phyloP scores from a whole-genome alignment of 2,797 vertebrate species.

The Hybognathus amarus region DNA sequence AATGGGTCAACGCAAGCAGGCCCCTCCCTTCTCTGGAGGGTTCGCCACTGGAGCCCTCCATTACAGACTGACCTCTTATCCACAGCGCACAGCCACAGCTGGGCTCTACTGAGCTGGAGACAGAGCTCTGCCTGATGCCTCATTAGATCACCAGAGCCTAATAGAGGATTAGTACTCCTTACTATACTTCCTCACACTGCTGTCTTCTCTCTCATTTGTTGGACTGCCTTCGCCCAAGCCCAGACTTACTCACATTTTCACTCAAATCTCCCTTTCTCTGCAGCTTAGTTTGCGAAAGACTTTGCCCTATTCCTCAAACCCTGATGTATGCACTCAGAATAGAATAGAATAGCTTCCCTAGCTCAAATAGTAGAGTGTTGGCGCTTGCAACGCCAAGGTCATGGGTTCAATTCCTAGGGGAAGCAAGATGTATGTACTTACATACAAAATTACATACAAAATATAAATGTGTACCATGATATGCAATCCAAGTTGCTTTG shows the following conservation, averaged over 20 bases:
- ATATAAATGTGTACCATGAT: too few species aligned
- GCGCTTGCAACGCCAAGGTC: too few species aligned
- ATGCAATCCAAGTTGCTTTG: too few species aligned
- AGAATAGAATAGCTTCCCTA: too few species aligned
- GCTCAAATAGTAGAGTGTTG: too few species aligned
- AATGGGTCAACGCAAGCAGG: slow-evolving; percentile 80
- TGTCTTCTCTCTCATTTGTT: slow-evolving; percentile 28
- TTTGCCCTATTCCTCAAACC: not conserved
- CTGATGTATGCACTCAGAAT: not conserved
- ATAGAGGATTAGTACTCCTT: slow-evolving; percentile 78
- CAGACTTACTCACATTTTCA: slow-evolving; percentile 12
- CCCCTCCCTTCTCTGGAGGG: slow-evolving; percentile 78
- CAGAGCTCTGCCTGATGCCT: slow-evolving; percentile 75
- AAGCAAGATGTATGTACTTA: too few species aligned
- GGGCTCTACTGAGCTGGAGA: slow-evolving; percentile 67
- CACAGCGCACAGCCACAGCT: slow-evolving; percentile 71
- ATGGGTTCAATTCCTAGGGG: too few species aligned
- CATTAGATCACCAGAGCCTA: slow-evolving; percentile 77
- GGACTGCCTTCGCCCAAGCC: slow-evolving; percentile 24
- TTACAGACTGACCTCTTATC: slow-evolving; percentile 77
- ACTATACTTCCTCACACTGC: slow-evolving; percentile 55
- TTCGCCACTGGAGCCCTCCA: slow-evolving; percentile 76
- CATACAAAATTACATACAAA: too few species aligned
- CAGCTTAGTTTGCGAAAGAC: not conserved
- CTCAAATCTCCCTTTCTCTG: not conserved